These are phyloP conservation scores for Phoxinus phoxinus DNA, from an alignment of 2,113 vertebrate species.

Conservation along the genomic window DNA sequence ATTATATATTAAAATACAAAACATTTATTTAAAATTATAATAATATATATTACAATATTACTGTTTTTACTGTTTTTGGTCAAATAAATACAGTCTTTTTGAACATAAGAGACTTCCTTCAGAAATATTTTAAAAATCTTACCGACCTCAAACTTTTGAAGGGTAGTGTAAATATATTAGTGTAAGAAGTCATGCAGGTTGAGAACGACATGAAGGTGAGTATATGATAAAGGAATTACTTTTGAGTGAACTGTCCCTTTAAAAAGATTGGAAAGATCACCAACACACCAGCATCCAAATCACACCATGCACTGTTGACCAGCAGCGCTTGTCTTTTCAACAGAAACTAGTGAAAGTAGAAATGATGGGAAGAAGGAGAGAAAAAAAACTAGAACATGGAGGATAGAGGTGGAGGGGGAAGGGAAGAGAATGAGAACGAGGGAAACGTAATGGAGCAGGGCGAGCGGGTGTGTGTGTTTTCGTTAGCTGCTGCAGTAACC, in stretches of 20 bases:
- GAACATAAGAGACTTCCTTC: neutral
- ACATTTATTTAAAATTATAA: too few relatives aligned
- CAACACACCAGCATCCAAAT: neutral
- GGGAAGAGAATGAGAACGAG: conserved; percentile 35
- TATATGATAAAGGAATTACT: neutral
- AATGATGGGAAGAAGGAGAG: conserved; percentile 57
- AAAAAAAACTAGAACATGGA: conserved; percentile 44
- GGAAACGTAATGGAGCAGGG: conserved; percentile 22
- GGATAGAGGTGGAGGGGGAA: conserved; percentile 29
- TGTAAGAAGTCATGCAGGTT: neutral
- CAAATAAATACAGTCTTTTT: neutral
- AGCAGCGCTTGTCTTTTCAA: neutral
- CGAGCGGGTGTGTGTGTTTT: conserved; percentile 34
- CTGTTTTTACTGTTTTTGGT: too few relatives aligned
- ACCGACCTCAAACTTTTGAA: too few relatives aligned
- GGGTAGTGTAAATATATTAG: neutral
- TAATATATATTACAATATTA: too few relatives aligned
- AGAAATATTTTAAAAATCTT: neutral
- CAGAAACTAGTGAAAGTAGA: conserved; percentile 34
- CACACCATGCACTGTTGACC: neutral
- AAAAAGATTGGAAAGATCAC: neutral
- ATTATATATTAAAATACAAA: neutral
- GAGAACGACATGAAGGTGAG: neutral
- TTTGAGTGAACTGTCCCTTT: neutral
- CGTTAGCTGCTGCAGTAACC: conserved; percentile 72